Evolutionary conservation across 1,140 invertebrate species (phyloP), one percentile per base, ranked within the genome.

Genomic region (Drosophila nigromelanica): DNA sequence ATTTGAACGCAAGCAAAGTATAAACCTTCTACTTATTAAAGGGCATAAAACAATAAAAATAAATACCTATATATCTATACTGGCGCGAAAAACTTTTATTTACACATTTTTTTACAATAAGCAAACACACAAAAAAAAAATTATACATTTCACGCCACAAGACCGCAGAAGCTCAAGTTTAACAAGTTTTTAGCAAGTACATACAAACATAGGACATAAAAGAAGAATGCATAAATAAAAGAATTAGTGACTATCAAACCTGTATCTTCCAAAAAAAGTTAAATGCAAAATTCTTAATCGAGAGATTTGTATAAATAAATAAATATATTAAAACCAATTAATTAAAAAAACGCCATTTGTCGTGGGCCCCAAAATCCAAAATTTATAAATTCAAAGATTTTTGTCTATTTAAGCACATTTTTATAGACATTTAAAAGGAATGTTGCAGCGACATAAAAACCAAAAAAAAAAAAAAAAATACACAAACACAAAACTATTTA

Each of bases 191-290:
- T 76, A 89, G 71, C 67, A 55, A 74, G 61, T 68, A 66, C 71
- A 62, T 73, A 69, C 68, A 73, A 1, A 30, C 47, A 27, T 48
- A 27, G 21, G 47, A 48, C 45, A 35, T 51, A 64, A 24, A 58
- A 59, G 66, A 81, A 73, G 58, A 78, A 74, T 79, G 58, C 78
- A 90, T 89, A 77, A 85, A 80, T 89, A 90, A 87, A 67, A 75
- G 66, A 91, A 91, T 91, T 91, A 90, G 90, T 91, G 90, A 91
- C 90, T 91, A 91, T 91, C 90, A 91, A 91, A 90, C 90, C 79
- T 80, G 89, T 82, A 91, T 91, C 90, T 91, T 91, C 90, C 90
- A 91, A 80, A 78, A 90, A 90, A 90, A 75, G 80, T 82, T 79
- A 87, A 87, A 90, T 81, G 69, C 76, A 70, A 80, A 72, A 73